Conservation (phyloP, 2,888 invertebrate species). For the Morpho helenor region DNA sequence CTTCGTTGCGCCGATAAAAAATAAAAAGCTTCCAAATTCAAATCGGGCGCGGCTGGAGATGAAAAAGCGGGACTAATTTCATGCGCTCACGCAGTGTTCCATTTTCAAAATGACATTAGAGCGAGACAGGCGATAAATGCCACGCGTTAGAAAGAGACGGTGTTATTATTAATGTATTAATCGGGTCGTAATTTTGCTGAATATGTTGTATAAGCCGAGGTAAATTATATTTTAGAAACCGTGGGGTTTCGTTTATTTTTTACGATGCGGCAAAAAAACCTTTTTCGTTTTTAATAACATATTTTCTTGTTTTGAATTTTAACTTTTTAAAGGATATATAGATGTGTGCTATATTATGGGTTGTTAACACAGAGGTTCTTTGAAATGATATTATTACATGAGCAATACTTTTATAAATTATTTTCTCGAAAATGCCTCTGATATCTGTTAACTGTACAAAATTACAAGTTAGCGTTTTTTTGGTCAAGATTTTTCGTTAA, state of each 20-base stretch:
- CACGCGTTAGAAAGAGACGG: constrained; percentile 34
- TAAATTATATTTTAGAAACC: constrained; percentile 34
- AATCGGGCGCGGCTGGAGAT: constrained; percentile 67
- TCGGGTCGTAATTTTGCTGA: constrained; percentile 67
- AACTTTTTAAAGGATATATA: constrained; percentile 5
- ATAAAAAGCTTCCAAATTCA: constrained; percentile 61
- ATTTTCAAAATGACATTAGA: constrained; percentile 63
- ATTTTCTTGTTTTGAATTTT: constrained; percentile 14
- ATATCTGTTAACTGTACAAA: no score
- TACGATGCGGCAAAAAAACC: constrained; percentile 21
- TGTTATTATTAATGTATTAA: constrained; percentile 70
- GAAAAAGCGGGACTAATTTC: constrained; percentile 74
- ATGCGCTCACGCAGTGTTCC: constrained; percentile 66
- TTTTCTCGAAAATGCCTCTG: no score
- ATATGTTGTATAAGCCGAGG: constrained; percentile 60
- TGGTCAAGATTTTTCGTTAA: no score
- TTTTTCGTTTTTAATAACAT: constrained; percentile 25
- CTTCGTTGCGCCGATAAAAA: constrained; percentile 42
- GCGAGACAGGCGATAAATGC: constrained; percentile 29
- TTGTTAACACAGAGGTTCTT: not conserved
- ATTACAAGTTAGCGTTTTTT: no score
- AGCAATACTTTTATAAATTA: no score
- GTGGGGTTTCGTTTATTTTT: constrained; percentile 23
- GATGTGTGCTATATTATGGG: not conserved
- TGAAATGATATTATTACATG: not conserved